Percentiles rank a stretch among this genome's conserved stretches.
Evolutionary conservation across 1,140 invertebrate genomes (phyloP).

Genomic region (Brachionus angularis): DNA sequence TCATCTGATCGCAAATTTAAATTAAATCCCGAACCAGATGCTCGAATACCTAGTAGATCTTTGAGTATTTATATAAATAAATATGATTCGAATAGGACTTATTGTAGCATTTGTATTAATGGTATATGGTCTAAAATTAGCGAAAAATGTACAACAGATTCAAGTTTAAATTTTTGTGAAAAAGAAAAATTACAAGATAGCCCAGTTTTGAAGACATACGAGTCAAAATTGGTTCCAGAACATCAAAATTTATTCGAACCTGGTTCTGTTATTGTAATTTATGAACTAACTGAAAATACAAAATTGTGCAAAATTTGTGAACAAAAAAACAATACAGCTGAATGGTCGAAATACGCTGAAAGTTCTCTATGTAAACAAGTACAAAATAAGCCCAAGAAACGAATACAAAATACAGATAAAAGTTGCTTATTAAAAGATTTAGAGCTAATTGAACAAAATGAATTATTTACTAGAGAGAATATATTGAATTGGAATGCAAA

Average conservation of each 20-base stretch:
- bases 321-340: not conserved
- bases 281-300: slow-evolving; percentile 2
- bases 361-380: not conserved
- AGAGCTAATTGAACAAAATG: too few relatives aligned
- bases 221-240: not conserved
- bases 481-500: slow-evolving; percentile 3
- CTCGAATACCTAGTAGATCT: too few relatives aligned
- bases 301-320: slow-evolving; percentile 17
- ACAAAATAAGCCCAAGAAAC: not conserved
- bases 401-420: not conserved
- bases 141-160: not conserved
- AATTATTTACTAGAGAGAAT: too few relatives aligned
- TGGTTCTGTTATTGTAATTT: not conserved
- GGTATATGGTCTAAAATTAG: not conserved
- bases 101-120: not conserved
- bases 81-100: not conserved
- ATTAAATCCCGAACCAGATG: too few relatives aligned
- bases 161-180: slow-evolving; percentile 2
- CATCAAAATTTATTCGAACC: slow-evolving; percentile 33
- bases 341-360: slow-evolving; percentile 11
- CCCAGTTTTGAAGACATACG: not conserved
- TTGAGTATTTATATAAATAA: not conserved
- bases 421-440: too few relatives aligned
- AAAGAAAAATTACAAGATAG: not conserved
- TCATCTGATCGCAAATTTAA: too few relatives aligned